Base-by-base conservation (phyloP, 2,888 invertebrate species). In the Sussaba pulchella region DNA sequence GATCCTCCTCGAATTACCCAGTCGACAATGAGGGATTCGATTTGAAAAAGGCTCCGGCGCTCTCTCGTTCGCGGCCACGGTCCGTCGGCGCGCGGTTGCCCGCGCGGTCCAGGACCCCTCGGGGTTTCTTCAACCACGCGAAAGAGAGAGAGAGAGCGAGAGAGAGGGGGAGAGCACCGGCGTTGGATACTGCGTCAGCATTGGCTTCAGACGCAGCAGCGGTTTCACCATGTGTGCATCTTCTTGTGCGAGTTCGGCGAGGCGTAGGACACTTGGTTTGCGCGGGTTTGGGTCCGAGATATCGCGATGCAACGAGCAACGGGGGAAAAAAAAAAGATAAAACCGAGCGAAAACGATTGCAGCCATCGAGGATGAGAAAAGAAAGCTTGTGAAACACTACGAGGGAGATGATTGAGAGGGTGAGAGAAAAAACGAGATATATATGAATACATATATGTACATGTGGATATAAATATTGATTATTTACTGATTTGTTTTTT, bases 1-100 rank as follows among this genome's bases (percentile, higher is more conserved):
- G 90, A 89, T 90, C 88, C 89, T 89, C 87, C 88, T 90, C 89
- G 88, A 90, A 90, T 90, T 89, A 89, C 90, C 87, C 86, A 88
- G 85, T 90, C 90, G 89, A 90, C 89, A 89, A 90, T 89, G 87
- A 89, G 89, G 85, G 87, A 90, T 90, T 90, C 88, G 88, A 89
- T 88, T 88, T 85, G 86, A 89, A 88, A 89, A 85, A 87, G 83
- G 77, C 59, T 77, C 78, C 47, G 45, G 52, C 50, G 39, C 45
- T 64, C 67, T 36, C 66, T 36, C 70, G n/a, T 63, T 6, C 31
- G 64, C 26, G 36, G 45, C n/a, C 54, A 14, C 63, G 75, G 66
- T 63, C 39, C 81, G 39, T 73, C 75, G 79, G 82, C 81, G 73
- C 82, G 80, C 57, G n/a, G n/a, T n/a, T n/a, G n/a, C n/a, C n/a